Evolutionary conservation across 1,140 invertebrate genomes (phyloP).

Genomic region (Bombus confusus): DNA sequence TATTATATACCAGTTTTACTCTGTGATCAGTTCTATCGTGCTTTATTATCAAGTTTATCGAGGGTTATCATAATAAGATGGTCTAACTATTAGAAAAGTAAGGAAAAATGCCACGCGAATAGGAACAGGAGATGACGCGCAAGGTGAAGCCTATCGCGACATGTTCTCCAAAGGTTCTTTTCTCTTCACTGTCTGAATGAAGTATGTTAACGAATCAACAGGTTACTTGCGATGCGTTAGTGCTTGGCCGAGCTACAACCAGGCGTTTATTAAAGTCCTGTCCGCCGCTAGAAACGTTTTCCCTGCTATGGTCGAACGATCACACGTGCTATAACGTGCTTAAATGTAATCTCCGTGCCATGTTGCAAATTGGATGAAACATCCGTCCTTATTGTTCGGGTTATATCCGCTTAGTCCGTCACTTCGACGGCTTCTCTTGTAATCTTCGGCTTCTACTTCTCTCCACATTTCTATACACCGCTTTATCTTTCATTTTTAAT

Average conservation of each 20-base stretch:
- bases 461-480: background rate
- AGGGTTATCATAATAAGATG: background rate
- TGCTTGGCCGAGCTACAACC: background rate
- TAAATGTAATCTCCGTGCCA: conserved; percentile 49
- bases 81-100: background rate
- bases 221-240: conserved; percentile 53
- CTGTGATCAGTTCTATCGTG: no score
- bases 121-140: background rate
- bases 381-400: conserved; percentile 57
- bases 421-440: conserved; percentile 14
- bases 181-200: conserved; percentile 53
- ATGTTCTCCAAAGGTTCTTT: conserved; percentile 15
- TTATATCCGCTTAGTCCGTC: conserved; percentile 56
- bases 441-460: background rate
- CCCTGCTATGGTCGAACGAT: conserved; percentile 26
- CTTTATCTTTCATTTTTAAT: background rate
- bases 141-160: background rate
- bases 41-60: background rate
- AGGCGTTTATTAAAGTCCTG: conserved; percentile 44
- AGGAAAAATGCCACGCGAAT: background rate
- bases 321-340: conserved; percentile 37
- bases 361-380: conserved; percentile 67
- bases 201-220: conserved; percentile 71
- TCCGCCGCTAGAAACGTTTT: conserved; percentile 34
- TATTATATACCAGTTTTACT: background rate